These are phyloP conservation scores for Drosophila gunungcola DNA, from an alignment of 1,140 invertebrate species.

Conservation along the genomic window DNA sequence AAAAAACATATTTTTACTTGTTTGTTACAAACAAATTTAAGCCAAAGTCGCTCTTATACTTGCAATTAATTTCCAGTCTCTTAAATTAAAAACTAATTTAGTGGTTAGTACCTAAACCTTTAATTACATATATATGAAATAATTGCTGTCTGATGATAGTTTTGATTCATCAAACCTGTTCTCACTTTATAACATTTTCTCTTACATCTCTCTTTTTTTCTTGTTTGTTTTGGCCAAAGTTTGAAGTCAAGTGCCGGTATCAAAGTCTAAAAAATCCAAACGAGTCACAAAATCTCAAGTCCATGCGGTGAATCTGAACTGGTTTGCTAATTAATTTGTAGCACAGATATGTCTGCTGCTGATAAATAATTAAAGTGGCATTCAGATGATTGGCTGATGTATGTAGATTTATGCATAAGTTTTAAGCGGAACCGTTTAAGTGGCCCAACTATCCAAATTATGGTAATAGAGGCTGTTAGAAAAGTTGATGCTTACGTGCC, in stretches of 20 bases:
- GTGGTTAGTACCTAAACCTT: not conserved
- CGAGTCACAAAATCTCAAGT: conserved; percentile 27
- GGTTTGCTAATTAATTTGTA: conserved; percentile 28
- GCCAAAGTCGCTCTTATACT: too few species aligned
- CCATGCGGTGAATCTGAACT: conserved; percentile 31
- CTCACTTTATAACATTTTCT: not conserved
- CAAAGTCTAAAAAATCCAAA: conserved; percentile 31
- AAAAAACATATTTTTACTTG: too few species aligned
- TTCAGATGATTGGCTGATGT: not conserved
- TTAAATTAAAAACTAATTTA: not conserved
- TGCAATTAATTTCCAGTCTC: too few species aligned
- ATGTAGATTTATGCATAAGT: conserved; percentile 16
- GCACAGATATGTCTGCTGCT: conserved; percentile 7
- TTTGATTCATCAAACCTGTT: conserved; percentile 24
- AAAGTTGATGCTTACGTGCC: conserved; percentile 42
- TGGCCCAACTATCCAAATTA: conserved; percentile 12
- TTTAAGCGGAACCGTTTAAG: conserved; percentile 16
- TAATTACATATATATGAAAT: conserved; percentile 3
- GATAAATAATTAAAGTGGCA: conserved; percentile 35
- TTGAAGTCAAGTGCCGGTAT: conserved; percentile 32
- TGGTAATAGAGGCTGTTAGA: conserved; percentile 17
- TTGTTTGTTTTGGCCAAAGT: conserved; percentile 12
- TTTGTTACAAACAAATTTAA: too few species aligned
- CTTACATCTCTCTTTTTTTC: not conserved
- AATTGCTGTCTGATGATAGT: not conserved